Conservation (phyloP, 2,113 vertebrate genomes). For the Tonatia bakeri region DNA sequence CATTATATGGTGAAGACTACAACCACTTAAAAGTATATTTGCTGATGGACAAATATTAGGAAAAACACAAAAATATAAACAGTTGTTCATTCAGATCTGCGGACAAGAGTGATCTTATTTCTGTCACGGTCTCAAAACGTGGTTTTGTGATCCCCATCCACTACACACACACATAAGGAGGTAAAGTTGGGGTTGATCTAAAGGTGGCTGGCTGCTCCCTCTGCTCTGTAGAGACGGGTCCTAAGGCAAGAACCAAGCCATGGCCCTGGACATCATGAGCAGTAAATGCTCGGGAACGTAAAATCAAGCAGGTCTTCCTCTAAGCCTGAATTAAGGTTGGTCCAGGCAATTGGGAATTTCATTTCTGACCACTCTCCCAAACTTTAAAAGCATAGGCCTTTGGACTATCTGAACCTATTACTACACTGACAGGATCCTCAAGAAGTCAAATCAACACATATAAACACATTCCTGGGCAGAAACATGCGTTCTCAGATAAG, state of each 20-base stretch:
- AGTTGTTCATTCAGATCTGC: neutral
- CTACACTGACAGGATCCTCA: neutral
- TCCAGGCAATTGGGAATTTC: neutral
- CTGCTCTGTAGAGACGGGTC: neutral
- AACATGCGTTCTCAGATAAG: neutral
- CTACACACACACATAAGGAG: neutral
- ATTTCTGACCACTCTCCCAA: neutral
- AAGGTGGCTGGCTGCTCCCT: neutral
- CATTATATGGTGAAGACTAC: neutral
- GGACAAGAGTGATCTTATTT: neutral
- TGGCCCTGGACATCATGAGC: neutral
- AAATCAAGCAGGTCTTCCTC: neutral
- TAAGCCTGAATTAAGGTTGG: neutral
- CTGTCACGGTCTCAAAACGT: neutral
- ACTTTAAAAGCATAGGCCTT: neutral
- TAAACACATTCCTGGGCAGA: neutral
- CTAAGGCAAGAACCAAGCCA: neutral
- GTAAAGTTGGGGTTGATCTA: neutral
- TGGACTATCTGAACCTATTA: neutral
- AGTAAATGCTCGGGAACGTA: neutral
- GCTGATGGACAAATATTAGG: neutral
- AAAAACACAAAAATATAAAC: neutral
- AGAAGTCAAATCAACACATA: neutral
- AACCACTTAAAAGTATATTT: neutral
- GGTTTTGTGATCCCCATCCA: neutral